Evolutionary conservation across 2,797 vertebrate species (phyloP).

Genomic region (Oryzias dopingdopingensis): DNA sequence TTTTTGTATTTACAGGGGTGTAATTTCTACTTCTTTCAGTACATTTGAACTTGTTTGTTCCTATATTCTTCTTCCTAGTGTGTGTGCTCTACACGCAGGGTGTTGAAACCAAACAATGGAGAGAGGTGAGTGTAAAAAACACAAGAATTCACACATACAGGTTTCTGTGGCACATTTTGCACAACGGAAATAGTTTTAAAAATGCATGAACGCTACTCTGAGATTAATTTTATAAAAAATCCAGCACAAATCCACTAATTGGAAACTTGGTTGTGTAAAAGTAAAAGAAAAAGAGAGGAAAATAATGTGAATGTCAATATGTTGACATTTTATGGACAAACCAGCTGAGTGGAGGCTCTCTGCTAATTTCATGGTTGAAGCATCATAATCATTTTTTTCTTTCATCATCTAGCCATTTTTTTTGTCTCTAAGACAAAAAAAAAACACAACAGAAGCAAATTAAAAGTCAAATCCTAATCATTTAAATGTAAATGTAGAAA

Average conservation of each 20-base stretch:
- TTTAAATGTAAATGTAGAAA: too few species aligned
- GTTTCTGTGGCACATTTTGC: not conserved
- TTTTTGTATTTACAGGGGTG: constrained; percentile 10
- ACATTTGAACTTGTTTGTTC: constrained; percentile 21
- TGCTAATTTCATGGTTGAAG: constrained; percentile 13
- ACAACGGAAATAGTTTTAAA: constrained; percentile 7
- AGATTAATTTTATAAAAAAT: constrained; percentile 38
- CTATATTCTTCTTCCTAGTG: constrained; percentile 73
- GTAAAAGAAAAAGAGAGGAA: constrained; percentile 24
- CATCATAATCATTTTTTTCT: not conserved
- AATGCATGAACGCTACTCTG: constrained; percentile 41
- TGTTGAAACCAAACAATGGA: constrained; percentile 92
- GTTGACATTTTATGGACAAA: constrained; percentile 38
- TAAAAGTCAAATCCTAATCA: too few species aligned
- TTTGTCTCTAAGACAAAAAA: not conserved
- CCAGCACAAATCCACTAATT: constrained; percentile 43
- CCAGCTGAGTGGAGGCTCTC: constrained; percentile 11
- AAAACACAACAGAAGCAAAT: too few species aligned
- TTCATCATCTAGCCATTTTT: constrained; percentile 2
- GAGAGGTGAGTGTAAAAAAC: constrained; percentile 82
- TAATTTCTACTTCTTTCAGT: constrained; percentile 17
- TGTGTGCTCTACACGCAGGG: constrained; percentile 94
- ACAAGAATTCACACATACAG: constrained; percentile 4
- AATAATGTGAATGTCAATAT: constrained; percentile 44
- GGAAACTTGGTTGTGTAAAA: constrained; percentile 17